Conservation (phyloP, 2,888 invertebrate genomes). For the Pecten maximus region DNA sequence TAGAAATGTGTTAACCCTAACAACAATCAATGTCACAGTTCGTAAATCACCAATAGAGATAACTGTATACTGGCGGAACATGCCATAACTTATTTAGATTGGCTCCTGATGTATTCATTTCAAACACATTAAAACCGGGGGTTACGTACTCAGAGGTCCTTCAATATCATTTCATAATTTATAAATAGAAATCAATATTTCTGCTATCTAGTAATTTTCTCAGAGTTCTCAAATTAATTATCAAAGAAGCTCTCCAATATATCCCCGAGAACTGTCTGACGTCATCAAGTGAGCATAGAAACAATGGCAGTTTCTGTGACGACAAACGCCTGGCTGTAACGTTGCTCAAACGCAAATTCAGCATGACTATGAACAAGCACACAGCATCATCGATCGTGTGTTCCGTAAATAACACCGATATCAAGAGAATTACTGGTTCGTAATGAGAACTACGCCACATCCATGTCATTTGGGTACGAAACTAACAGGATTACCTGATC, state of each 20-base stretch:
- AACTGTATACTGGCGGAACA: background rate
- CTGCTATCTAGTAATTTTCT: background rate
- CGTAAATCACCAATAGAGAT: background rate
- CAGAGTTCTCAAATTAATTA: background rate
- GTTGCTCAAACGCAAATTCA: background rate
- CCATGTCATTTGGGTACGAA: conserved; percentile 13
- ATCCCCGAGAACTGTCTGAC: background rate
- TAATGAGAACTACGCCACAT: background rate
- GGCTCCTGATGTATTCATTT: background rate
- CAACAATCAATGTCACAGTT: background rate
- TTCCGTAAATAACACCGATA: background rate
- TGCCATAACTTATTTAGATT: background rate
- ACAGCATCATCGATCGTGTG: background rate
- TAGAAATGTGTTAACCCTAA: background rate
- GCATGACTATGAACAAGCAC: background rate
- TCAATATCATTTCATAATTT: no score
- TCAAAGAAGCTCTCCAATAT: background rate
- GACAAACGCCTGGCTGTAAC: background rate
- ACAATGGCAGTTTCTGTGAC: background rate
- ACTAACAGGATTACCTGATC: background rate
- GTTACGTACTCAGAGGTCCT: background rate
- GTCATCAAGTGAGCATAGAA: background rate
- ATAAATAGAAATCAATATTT: no score
- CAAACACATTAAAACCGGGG: background rate
- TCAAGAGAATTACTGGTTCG: background rate